Base-by-base conservation (phyloP, 2,797 vertebrate species). In the Pangasius djambal region DNA sequence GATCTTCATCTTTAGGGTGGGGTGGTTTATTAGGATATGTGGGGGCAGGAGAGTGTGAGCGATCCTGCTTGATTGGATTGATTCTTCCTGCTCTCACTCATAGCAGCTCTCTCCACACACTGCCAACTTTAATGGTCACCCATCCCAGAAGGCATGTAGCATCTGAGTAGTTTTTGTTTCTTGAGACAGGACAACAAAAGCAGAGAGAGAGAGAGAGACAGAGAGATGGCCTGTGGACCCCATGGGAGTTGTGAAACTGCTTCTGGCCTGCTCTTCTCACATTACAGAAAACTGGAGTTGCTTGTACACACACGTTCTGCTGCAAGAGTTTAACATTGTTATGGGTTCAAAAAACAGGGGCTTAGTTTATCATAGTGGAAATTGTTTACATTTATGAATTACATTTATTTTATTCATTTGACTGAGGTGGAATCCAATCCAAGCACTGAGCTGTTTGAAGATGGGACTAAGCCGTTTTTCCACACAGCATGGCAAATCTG, bases 141-240 rank as follows among this genome's bases (percentile, higher is more conserved):
- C 81, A 90, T 95, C 95, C 95, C 96, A 94, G 93, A 94, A 95
- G 95, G 95, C 95, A 95, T 95, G 95, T 95, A 94, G 94, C 93
- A 93, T 94, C 93, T 92, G 18, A 95, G 94, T 94, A 91, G 88
- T 87, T 94, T 96, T 95, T 95, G 95, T 94, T 95, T 94, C 93
- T 93, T 50, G 0, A 90, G 95, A 94, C 94, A 93, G 90, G 90
- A 92, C 94, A 94, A 96, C 95, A 96, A 95, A 96, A 96, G 94
- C 94, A 89, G 87, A 79, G 92, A 85, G 79, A 89, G 57, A 37
- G 65, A 63, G 81, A 78, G 69, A 84, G 57, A 72, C 31, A 72
- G 84, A 88, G 89, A 87, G 78, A 92, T 82, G 77, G 87, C 48
- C 31, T 89, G 81, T 63, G 69, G 86, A 93, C 92, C 96, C 95